Evolutionary conservation across 2,113 vertebrate species (phyloP), one percentile per base, ranked within the genome.

Genomic region (Lagopus leucura): DNA sequence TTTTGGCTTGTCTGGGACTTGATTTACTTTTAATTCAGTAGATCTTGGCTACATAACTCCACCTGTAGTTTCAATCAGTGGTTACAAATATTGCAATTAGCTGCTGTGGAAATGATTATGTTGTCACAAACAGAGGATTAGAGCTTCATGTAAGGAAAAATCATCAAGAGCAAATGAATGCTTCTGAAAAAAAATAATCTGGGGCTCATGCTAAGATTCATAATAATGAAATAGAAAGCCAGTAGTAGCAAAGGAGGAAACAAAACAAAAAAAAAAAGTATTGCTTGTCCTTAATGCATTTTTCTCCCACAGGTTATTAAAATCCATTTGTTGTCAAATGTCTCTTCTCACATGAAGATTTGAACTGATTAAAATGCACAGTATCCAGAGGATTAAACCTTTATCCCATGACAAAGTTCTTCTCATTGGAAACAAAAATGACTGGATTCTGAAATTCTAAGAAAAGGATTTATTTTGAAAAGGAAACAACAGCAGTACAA

Each of bases 81-180:
- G 83, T 96, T 97, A 97, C 85, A 90, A 95, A 93, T 92, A 94
- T 67, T 94, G 82, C 88, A 97, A 94, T 94, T 89, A 91, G 90
- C 94, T 96, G 88, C 95, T 92, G 78, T 91, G 88, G 89, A 96
- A 97, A 96, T 97, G 20, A 97, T 96, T 96, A 95, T 91, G 71
- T 96, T 97, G 96, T 97, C 94, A 96, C 89, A 95, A 97, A 97
- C 58, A 94, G 85, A 96, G 89, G 93, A 97, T 97, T 97, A 97
- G 78, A 94, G 74, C 47, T 97, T 83, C 66, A 32, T 81, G 61
- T 1, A 4, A 82, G 72, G 67, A 83, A 91, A 82, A 92, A 94
- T 74, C 52, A 92, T 77, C 86, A 86, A 86, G 52, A 88, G 52
- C 57, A 75, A 64, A 94, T 89, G 93, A 97, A 92, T 88, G 89